Conservation (phyloP, 2,888 invertebrate species). For the Epinotia bilunana region DNA sequence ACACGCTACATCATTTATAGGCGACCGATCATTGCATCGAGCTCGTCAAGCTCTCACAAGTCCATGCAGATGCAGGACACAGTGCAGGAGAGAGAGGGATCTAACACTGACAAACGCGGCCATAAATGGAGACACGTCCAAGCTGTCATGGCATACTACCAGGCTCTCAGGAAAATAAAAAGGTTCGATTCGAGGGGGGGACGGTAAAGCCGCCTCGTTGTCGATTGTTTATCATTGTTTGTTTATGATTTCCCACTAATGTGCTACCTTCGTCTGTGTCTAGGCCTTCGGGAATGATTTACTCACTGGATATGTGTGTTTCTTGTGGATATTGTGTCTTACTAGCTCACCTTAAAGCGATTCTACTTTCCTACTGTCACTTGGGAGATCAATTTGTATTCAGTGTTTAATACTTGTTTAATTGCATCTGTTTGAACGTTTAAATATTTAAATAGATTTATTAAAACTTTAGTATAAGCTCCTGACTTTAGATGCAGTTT, state of each 20-base stretch:
- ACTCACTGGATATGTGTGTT: conserved; percentile 77
- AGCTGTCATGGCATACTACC: conserved; percentile 95
- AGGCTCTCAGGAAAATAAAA: conserved; percentile 95
- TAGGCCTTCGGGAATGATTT: conserved; percentile 80
- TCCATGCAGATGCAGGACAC: conserved; percentile 75
- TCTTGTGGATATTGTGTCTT: conserved; percentile 77
- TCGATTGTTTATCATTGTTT: conserved; percentile 74
- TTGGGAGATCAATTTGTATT: conserved; percentile 68
- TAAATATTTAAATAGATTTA: conserved; percentile 64
- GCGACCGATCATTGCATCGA: conserved; percentile 81
- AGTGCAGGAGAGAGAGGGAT: conserved; percentile 69
- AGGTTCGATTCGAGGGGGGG: conserved; percentile 85
- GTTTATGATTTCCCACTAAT: conserved; percentile 75
- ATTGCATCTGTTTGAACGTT: conserved; percentile 65
- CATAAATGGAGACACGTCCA: conserved; percentile 95
- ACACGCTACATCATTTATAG: conserved; percentile 79
- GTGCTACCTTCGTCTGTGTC: conserved; percentile 77
- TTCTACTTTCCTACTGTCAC: conserved; percentile 73
- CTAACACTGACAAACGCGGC: conserved; percentile 79
- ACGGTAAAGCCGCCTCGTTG: conserved; percentile 74
- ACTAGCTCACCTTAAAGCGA: conserved; percentile 72
- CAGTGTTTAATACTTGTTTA: conserved; percentile 66
- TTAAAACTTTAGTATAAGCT: conserved; percentile 57
- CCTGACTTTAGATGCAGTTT: conserved; percentile 59
- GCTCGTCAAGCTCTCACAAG: conserved; percentile 79